These are phyloP conservation scores for Orthosia gracilis DNA, from an alignment of 2,888 invertebrate species.

Conservation along the genomic window DNA sequence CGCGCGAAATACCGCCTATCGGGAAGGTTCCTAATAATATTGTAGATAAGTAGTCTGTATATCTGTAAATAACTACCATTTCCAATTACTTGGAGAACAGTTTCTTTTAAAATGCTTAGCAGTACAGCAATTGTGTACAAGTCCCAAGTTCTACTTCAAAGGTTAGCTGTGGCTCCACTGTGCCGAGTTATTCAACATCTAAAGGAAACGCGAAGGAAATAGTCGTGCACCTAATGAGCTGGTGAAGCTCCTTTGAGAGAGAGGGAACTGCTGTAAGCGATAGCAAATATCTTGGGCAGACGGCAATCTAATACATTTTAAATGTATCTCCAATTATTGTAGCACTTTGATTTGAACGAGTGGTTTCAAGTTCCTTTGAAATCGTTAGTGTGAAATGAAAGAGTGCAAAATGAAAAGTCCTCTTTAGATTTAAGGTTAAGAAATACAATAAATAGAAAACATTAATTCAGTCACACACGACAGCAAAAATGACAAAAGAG, in stretches of 20 bases:
- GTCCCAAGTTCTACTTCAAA: slow-evolving; percentile 16
- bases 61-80: too few species aligned
- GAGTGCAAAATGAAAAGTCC: not conserved
- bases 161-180: slow-evolving; percentile 11
- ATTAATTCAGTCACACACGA: too few species aligned
- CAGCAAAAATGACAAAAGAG: too few species aligned
- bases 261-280: not conserved
- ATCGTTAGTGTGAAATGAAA: not conserved
- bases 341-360: not conserved
- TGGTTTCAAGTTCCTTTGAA: not conserved
- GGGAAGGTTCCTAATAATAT: too few species aligned
- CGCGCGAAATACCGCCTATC: too few species aligned
- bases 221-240: slow-evolving; percentile 20
- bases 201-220: slow-evolving; percentile 23
- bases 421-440: too few species aligned
- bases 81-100: not conserved
- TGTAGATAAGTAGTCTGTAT: too few species aligned
- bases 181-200: slow-evolving; percentile 12
- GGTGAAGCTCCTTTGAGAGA: slow-evolving; percentile 20
- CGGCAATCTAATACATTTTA: slow-evolving; percentile 39
- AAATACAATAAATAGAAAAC: too few species aligned
- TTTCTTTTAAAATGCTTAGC: not conserved
- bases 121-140: not conserved
- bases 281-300: not conserved
- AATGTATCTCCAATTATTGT: slow-evolving; percentile 31